These are phyloP conservation scores for Melieria omissa DNA, from an alignment of 2,888 invertebrate species.

Conservation along the genomic window DNA sequence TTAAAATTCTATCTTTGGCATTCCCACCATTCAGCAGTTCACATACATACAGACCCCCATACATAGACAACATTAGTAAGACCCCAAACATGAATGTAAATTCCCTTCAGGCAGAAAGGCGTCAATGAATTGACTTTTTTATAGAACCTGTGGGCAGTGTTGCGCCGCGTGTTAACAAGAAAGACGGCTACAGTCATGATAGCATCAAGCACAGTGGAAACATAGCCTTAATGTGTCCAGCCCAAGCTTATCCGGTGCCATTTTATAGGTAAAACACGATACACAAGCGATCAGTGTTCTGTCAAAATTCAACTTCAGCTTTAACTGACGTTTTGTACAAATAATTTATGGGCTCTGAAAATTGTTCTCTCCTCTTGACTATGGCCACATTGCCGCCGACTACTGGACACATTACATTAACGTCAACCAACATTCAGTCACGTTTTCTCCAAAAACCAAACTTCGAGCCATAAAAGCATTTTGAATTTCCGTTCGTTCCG, in stretches of 20 bases:
- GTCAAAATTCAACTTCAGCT: too few species aligned
- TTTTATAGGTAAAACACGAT: conserved; percentile 68
- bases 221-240: conserved; percentile 70
- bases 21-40: conserved; percentile 4
- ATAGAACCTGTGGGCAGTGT: conserved; percentile 69
- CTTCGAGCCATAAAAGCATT: neutral
- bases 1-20: too few species aligned
- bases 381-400: neutral
- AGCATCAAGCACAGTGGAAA: conserved; percentile 73
- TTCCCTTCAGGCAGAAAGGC: neutral
- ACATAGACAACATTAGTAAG: too few species aligned
- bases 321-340: too few species aligned
- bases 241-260: conserved; percentile 71
- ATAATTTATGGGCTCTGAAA: neutral
- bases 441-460: neutral
- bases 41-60: too few species aligned
- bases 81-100: neutral
- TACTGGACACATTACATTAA: too few species aligned
- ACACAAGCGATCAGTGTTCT: neutral
- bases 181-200: conserved; percentile 73
- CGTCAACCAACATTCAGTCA: conserved; percentile 37
- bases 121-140: neutral
- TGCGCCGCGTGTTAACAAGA: conserved; percentile 74
- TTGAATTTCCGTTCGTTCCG: neutral
- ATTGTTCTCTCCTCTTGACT: neutral